Evolutionary conservation across 2,113 vertebrate genomes (phyloP).

Genomic region (Anas platyrhynchos): DNA sequence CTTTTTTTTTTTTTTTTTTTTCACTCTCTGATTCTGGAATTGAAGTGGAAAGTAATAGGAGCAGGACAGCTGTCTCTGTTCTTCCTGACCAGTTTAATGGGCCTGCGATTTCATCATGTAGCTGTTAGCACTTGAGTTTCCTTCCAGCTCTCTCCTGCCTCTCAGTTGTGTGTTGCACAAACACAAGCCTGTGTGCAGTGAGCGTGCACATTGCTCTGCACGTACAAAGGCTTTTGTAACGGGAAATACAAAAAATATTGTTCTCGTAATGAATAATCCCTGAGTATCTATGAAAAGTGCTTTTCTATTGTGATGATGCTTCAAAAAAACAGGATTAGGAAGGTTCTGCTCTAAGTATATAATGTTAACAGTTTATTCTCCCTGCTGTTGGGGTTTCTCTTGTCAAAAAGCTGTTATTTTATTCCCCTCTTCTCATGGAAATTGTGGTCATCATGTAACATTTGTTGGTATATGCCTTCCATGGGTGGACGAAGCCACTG

Average conservation of each 20-base stretch:
- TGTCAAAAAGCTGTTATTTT: not conserved
- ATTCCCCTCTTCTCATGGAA: not conserved
- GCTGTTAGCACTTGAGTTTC: not conserved
- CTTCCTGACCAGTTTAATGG: constrained; percentile 29
- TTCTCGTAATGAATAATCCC: not conserved
- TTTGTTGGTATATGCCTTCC: not conserved
- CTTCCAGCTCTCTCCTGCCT: not conserved
- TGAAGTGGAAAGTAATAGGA: constrained; percentile 31
- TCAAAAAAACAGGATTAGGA: not conserved
- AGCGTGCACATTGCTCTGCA: not conserved
- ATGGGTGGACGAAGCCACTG: not conserved
- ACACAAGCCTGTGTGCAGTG: not conserved
- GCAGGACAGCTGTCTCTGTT: constrained; percentile 15
- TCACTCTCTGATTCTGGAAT: not conserved
- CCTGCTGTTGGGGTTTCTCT: not conserved
- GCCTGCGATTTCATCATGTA: constrained; percentile 6
- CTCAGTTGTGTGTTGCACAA: not conserved
- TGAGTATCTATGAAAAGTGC: not conserved
- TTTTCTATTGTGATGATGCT: not conserved
- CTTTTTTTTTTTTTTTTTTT: not conserved
- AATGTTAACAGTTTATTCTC: not conserved
- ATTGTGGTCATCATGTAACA: accelerated
- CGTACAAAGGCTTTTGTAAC: not conserved
- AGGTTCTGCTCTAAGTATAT: not conserved
- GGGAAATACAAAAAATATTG: not conserved